Conservation (phyloP, 1,140 invertebrate species). For the Lordiphosa clarofinis region DNA sequence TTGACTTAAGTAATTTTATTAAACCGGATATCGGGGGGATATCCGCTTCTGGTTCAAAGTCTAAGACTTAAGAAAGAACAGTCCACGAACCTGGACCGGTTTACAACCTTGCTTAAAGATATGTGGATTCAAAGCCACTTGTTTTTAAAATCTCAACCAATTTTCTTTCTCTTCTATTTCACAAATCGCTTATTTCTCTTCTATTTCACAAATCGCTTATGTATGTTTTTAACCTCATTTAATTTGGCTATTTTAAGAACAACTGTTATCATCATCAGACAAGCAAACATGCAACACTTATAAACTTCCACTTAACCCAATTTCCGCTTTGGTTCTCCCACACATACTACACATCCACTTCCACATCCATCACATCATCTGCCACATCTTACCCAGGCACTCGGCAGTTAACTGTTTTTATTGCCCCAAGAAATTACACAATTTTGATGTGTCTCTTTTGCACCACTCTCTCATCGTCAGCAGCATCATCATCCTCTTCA, state of each 20-base stretch:
- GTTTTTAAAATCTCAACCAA: too few species aligned
- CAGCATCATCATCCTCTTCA: constrained; percentile 5
- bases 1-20: too few species aligned
- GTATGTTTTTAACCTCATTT: too few species aligned
- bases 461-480: constrained; percentile 15
- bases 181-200: too few species aligned
- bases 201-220: too few species aligned
- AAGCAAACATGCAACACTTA: not conserved
- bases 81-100: too few species aligned
- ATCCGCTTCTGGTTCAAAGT: too few species aligned
- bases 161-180: too few species aligned
- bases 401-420: constrained; percentile 25
- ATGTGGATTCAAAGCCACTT: too few species aligned
- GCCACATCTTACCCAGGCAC: constrained; percentile 5
- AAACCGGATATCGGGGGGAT: too few species aligned
- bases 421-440: constrained; percentile 37
- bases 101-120: too few species aligned
- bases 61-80: too few species aligned
- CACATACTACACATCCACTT: constrained; percentile 7
- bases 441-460: constrained; percentile 16
- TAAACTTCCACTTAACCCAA: constrained; percentile 41
- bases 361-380: constrained; percentile 15
- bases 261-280: not conserved
- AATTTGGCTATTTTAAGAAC: not conserved
- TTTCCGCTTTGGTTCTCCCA: constrained; percentile 17